Percentiles rank a stretch among this genome's conserved stretches.
Conservation (phyloP, 2,797 vertebrate genomes). For the Triplophysa bombifrons region DNA sequence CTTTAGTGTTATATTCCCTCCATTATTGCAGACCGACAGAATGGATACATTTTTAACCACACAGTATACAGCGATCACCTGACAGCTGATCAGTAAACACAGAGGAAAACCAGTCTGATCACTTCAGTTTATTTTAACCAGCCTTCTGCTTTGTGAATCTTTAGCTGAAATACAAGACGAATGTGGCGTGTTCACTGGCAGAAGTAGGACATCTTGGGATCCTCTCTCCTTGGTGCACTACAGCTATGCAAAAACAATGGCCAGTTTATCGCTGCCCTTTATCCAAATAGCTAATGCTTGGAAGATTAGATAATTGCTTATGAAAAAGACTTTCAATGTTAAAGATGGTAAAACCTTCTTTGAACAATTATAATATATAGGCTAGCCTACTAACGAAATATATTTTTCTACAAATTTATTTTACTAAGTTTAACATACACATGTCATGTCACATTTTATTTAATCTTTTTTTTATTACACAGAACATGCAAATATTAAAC, state of each 20-base stretch:
- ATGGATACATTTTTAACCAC: constrained; percentile 16
- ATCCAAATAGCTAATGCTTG: constrained; percentile 47
- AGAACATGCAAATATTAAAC: no score
- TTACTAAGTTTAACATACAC: no score
- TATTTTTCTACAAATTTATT: no score
- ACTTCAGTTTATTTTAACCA: constrained; percentile 43
- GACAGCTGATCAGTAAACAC: constrained; percentile 47
- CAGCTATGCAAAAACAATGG: neutral
- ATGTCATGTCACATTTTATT: neutral
- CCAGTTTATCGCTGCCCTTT: constrained; percentile 37
- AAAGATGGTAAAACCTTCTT: neutral
- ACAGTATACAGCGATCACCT: constrained; percentile 39
- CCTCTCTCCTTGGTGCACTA: neutral
- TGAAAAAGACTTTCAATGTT: constrained; percentile 11
- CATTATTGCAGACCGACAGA: neutral
- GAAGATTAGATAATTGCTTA: constrained; percentile 30
- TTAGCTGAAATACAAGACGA: constrained; percentile 7
- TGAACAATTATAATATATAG: neutral
- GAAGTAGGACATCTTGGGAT: neutral
- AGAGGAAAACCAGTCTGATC: constrained; percentile 53
- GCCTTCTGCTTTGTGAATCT: neutral
- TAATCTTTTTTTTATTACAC: neutral
- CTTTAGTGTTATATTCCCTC: constrained; percentile 6
- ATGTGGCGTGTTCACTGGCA: neutral
- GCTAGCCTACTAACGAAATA: no score